Percentiles rank a stretch among this genome's conserved stretches.
These are phyloP conservation scores for Reticulitermes speratus DNA, from an alignment of 1,140 invertebrate genomes.

Conservation along the genomic window DNA sequence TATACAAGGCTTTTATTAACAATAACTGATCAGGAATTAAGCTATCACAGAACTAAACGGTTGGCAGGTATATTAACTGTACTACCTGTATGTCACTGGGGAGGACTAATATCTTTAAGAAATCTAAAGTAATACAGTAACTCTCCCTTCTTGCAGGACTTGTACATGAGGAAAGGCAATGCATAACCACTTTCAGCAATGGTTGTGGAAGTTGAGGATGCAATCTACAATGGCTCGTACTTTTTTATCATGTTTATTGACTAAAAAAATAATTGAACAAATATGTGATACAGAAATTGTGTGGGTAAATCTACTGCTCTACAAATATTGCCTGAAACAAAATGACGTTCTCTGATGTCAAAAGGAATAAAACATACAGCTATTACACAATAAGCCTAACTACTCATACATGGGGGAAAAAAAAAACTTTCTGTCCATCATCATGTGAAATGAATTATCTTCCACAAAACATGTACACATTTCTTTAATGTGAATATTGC, in stretches of 20 bases:
- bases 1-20: background rate
- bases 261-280: constrained; percentile 1
- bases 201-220: background rate
- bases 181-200: background rate
- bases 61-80: background rate
- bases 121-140: background rate
- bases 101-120: no score
- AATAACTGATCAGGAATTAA: background rate
- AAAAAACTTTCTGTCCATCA: background rate
- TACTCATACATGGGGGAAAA: background rate
- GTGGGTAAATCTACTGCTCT: background rate
- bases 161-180: background rate
- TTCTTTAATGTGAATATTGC: background rate
- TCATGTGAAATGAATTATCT: background rate
- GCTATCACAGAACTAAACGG: background rate
- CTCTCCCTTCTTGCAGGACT: background rate
- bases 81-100: no score
- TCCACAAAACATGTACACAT: constrained; percentile 4
- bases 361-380: background rate
- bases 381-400: constrained; percentile 8
- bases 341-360: background rate
- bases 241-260: background rate
- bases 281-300: background rate
- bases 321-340: background rate
- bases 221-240: background rate